A percentile compares a stretch with the other conserved stretches of the same genome.
phyloP scores from a whole-genome alignment of 2,797 vertebrate species.

The Propithecus deckenii region DNA sequence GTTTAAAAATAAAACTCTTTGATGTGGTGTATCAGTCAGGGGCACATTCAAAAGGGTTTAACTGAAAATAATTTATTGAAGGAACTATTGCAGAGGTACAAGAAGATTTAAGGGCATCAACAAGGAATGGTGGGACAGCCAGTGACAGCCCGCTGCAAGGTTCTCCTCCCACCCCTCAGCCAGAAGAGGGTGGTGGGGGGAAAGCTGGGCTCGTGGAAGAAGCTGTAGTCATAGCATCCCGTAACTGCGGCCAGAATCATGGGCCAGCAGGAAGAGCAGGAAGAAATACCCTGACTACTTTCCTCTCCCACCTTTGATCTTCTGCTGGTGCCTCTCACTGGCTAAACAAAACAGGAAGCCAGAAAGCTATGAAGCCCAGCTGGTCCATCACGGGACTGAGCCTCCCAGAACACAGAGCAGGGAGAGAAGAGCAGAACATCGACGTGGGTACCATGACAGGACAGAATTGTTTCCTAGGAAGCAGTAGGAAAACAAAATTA shows the following conservation, averaged over 20 bases:
- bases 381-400: not conserved
- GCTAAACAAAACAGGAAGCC: not conserved
- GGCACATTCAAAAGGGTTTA: not conserved
- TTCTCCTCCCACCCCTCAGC: not conserved
- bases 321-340: not conserved
- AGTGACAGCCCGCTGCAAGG: not conserved
- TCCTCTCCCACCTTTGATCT: not conserved
- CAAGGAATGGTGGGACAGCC: not conserved
- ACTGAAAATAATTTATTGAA: constrained; percentile 30
- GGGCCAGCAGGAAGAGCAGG: not conserved
- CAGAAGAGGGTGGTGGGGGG: not conserved
- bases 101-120: not conserved
- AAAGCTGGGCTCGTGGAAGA: not conserved
- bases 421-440: not conserved
- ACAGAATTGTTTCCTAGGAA: not conserved
- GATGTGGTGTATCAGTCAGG: not conserved
- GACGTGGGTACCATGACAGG: not conserved
- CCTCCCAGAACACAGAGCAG: not conserved
- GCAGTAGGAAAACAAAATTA: not conserved
- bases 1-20: constrained; percentile 35
- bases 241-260: not conserved
- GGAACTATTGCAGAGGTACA: not conserved
- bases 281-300: not conserved
- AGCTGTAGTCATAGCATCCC: not conserved
- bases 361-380: not conserved